These are phyloP conservation scores for Euborellia annulipes DNA, from an alignment of 1,140 invertebrate genomes.

Conservation along the genomic window DNA sequence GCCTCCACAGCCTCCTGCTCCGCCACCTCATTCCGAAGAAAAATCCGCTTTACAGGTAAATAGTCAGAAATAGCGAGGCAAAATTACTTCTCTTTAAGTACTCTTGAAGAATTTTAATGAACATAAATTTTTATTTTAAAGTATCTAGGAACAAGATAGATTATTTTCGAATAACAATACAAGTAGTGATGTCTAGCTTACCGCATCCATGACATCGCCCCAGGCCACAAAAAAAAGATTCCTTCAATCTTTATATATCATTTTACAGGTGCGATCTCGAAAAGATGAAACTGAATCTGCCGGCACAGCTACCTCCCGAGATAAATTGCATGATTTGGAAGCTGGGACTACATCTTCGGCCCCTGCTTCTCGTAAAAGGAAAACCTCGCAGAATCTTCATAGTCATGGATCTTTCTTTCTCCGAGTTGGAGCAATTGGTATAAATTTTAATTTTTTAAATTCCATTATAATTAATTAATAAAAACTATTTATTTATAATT, in stretches of 20 bases:
- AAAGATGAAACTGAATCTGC: slow-evolving; percentile 11
- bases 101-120: too few relatives aligned
- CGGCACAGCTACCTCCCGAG: not conserved
- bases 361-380: slow-evolving; percentile 50
- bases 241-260: too few relatives aligned
- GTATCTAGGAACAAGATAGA: too few relatives aligned
- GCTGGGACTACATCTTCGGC: slow-evolving; percentile 29
- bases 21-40: slow-evolving; percentile 3
- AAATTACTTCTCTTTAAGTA: too few relatives aligned
- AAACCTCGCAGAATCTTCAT: slow-evolving; percentile 82
- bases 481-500: not conserved
- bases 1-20: slow-evolving; percentile 1
- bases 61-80: not conserved
- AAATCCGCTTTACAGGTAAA: slow-evolving; percentile 17
- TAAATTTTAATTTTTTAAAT: slow-evolving; percentile 16
- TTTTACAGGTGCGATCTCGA: not conserved
- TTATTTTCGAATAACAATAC: too few relatives aligned
- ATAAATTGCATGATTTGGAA: slow-evolving; percentile 10
- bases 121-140: too few relatives aligned
- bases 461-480: not conserved
- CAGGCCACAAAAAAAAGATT: too few relatives aligned
- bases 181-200: too few relatives aligned
- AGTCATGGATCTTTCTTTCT: slow-evolving; percentile 94
- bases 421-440: slow-evolving; percentile 88
- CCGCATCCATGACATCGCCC: too few relatives aligned